Percentiles rank a stretch among this genome's conserved stretches.
Evolutionary conservation across 2,113 vertebrate genomes (phyloP).

Genomic region (Lepus timidus): DNA sequence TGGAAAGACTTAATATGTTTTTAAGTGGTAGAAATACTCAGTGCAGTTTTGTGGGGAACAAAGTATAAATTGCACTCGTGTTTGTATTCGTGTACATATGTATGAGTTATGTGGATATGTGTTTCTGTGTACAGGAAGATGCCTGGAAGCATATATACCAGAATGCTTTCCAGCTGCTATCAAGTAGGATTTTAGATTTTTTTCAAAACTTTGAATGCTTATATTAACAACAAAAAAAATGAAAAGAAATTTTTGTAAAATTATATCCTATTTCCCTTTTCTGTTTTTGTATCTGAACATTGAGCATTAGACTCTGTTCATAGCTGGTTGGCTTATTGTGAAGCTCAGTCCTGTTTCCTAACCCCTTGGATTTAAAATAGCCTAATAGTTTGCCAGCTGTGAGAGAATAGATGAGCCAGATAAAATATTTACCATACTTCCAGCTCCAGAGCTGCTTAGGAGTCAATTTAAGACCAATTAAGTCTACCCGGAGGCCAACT

Average conservation of each 20-base stretch:
- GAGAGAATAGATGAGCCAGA: constrained; percentile 35
- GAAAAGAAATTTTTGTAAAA: constrained; percentile 15
- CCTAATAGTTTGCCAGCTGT: background rate
- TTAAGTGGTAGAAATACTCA: constrained; percentile 16
- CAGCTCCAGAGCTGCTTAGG: background rate
- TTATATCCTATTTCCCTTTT: background rate
- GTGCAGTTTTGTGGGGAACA: background rate
- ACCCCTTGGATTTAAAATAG: constrained; percentile 22
- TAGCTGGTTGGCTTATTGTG: constrained; percentile 19
- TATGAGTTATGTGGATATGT: background rate
- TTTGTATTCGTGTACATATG: background rate
- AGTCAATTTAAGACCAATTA: background rate
- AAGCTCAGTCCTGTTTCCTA: constrained; percentile 45
- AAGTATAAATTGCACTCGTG: background rate
- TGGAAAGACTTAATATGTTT: background rate
- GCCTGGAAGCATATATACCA: background rate
- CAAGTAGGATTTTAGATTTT: constrained; percentile 35
- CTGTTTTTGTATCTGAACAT: constrained; percentile 38
- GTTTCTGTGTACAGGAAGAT: background rate
- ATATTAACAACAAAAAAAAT: constrained; percentile 2
- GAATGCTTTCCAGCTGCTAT: background rate
- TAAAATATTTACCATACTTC: constrained; percentile 52
- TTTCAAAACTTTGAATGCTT: constrained; percentile 15
- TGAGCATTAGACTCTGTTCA: constrained; percentile 27
- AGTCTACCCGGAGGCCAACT: background rate